phyloP scores from a whole-genome alignment of 1,140 invertebrate species.

The Drosophila nigromelanica region DNA sequence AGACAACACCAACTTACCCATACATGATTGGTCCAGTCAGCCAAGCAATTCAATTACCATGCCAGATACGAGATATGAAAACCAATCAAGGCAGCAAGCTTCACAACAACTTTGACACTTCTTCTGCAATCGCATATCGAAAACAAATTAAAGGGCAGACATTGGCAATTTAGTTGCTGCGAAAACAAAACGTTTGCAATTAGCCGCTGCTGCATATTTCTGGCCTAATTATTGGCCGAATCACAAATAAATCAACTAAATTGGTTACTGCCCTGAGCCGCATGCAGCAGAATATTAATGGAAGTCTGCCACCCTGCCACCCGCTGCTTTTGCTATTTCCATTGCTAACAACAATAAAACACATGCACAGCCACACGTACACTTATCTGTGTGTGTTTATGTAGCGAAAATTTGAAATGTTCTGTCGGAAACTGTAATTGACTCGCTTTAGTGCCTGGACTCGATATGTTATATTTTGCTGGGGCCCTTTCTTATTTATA shows the following conservation, averaged over 20 bases:
- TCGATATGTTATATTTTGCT: slow-evolving; percentile 27
- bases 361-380: slow-evolving; percentile 12
- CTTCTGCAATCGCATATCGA: background rate
- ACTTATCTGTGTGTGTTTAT: background rate
- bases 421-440: slow-evolving; percentile 14
- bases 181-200: slow-evolving; percentile 46
- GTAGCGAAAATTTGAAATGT: slow-evolving; percentile 8
- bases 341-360: slow-evolving; percentile 26
- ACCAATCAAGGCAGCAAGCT: slow-evolving; percentile 1
- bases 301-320: slow-evolving; percentile 16
- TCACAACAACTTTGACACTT: slow-evolving; percentile 27
- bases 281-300: slow-evolving; percentile 42
- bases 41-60: slow-evolving; percentile 34
- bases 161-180: slow-evolving; percentile 20
- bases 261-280: slow-evolving; percentile 25
- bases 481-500: slow-evolving; percentile 46
- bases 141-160: background rate
- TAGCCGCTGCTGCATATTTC: slow-evolving; percentile 23
- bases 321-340: slow-evolving; percentile 8
- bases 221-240: slow-evolving; percentile 36
- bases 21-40: slow-evolving; percentile 18
- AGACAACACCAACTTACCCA: background rate
- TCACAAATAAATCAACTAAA: slow-evolving; percentile 39
- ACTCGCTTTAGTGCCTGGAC: slow-evolving; percentile 7
- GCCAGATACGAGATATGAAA: background rate